These are phyloP conservation scores for Coptotermes formosanus DNA, from an alignment of 1,140 invertebrate species.

Conservation along the genomic window DNA sequence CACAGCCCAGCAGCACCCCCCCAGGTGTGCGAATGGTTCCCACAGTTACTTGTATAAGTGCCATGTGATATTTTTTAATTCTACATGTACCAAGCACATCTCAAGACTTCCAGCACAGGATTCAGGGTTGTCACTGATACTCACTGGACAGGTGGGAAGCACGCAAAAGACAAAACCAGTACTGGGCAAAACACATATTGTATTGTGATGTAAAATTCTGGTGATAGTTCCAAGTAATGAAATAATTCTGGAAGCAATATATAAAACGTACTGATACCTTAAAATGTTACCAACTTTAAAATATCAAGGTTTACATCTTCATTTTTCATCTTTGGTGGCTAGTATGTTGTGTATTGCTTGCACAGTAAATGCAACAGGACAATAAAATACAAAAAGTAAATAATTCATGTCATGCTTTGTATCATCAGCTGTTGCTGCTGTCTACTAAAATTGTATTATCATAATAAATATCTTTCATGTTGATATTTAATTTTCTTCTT, in stretches of 20 bases:
- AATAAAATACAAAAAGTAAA: background rate
- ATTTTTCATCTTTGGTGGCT: background rate
- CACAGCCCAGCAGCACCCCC: too few species aligned
- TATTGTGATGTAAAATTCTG: background rate
- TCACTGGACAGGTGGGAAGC: background rate
- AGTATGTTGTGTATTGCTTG: background rate
- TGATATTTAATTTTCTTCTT: background rate
- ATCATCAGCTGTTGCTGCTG: background rate
- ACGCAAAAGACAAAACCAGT: background rate
- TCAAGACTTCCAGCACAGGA: too few species aligned
- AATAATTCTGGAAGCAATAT: slow-evolving; percentile 6
- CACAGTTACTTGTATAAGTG: too few species aligned
- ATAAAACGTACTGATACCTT: background rate
- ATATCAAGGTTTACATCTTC: background rate
- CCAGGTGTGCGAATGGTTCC: too few species aligned
- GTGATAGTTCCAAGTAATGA: background rate
- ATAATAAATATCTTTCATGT: background rate
- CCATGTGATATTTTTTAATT: too few species aligned
- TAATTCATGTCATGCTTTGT: background rate
- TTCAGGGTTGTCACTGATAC: background rate
- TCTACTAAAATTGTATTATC: background rate
- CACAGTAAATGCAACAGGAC: background rate
- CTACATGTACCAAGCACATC: too few species aligned
- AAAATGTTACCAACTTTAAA: background rate
- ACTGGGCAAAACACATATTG: background rate